These are phyloP conservation scores for Arrhopalites spinosus DNA, from an alignment of 2,888 invertebrate genomes.

Conservation along the genomic window DNA sequence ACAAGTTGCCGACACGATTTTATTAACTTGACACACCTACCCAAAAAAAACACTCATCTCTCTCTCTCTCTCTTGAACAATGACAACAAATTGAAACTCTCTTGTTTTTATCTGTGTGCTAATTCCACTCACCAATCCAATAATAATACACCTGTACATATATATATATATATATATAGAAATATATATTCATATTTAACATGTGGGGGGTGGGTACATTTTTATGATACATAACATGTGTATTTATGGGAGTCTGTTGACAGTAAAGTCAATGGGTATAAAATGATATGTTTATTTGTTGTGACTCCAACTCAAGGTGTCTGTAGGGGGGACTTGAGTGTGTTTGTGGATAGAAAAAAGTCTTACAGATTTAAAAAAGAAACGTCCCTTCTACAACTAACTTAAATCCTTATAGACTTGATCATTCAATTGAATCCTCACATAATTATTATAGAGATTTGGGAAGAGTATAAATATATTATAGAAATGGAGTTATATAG, in stretches of 20 bases:
- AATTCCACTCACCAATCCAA: neutral
- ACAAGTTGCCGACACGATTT: slow-evolving; percentile 25
- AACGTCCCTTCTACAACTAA: no score
- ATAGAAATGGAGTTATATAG: no score
- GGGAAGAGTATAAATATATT: no score
- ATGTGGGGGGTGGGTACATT: neutral
- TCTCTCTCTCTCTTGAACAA: neutral
- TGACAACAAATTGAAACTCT: slow-evolving; percentile 1
- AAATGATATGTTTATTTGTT: slow-evolving; percentile 24
- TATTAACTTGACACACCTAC: slow-evolving; percentile 32
- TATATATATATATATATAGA: neutral
- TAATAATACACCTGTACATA: neutral
- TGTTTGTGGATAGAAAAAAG: no score
- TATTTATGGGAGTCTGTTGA: slow-evolving; percentile 5
- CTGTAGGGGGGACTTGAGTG: neutral
- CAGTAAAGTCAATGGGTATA: slow-evolving; percentile 13
- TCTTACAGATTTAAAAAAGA: no score
- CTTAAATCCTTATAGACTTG: no score
- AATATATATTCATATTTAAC: neutral
- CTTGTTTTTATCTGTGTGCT: slow-evolving; percentile 20
- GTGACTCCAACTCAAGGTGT: no score
- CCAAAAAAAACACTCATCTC: slow-evolving; percentile 23
- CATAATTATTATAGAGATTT: neutral
- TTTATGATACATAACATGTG: neutral
- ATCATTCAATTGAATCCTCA: slow-evolving; percentile 22